These are phyloP conservation scores for Holcopasites calliopsidis DNA, from an alignment of 1,140 invertebrate species.

Conservation along the genomic window DNA sequence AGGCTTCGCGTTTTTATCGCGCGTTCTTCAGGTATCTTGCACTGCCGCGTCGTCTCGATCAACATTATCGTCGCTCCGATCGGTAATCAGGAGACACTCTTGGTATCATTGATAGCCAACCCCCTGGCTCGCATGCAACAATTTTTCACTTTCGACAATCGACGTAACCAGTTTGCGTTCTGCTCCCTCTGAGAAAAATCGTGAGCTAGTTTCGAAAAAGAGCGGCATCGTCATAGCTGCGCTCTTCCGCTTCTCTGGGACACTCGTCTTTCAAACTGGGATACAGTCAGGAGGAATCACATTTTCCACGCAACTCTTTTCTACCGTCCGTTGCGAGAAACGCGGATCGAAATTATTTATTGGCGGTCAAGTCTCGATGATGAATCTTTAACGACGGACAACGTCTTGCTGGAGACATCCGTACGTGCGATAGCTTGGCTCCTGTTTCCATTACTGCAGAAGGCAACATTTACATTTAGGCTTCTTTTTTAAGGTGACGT, in stretches of 20 bases:
- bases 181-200: background rate
- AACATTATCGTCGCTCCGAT: background rate
- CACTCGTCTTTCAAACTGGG: no score
- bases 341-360: background rate
- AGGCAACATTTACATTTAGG: constrained; percentile 94
- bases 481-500: constrained; percentile 93
- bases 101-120: background rate
- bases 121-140: background rate
- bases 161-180: background rate
- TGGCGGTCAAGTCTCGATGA: constrained; percentile 4
- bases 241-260: background rate
- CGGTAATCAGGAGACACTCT: background rate
- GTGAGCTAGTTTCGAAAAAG: background rate
- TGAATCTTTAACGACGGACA: constrained; percentile 7
- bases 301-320: background rate
- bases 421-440: background rate
- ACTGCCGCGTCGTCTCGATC: constrained; percentile 5
- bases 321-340: constrained; percentile 1
- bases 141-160: background rate
- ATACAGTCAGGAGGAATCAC: background rate
- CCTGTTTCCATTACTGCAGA: constrained; percentile 84
- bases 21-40: constrained; percentile 29
- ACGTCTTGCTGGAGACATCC: constrained; percentile 20
- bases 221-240: background rate
- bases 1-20: constrained; percentile 28